Conservation (phyloP, 35 echinoderm and acorn worm genomes). For the Strongylocentrotus purpuratus region DNA sequence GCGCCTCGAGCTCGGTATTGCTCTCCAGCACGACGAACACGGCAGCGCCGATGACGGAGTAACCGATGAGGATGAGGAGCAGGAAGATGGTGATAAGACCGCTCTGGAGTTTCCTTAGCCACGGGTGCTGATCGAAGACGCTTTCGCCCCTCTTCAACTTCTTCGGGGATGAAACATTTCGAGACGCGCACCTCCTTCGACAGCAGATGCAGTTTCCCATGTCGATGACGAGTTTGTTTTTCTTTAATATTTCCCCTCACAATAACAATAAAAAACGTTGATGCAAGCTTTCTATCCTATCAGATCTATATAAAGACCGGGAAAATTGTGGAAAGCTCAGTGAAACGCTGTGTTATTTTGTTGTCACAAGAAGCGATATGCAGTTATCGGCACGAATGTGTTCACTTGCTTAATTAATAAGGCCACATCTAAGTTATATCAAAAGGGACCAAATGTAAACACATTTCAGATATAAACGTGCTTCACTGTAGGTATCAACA, state of each 20-base stretch:
- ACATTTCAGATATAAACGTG: neutral
- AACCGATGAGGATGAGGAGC: slow-evolving; percentile 36
- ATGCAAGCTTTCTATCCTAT: neutral
- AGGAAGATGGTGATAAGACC: neutral
- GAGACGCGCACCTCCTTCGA: neutral
- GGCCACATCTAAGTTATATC: neutral
- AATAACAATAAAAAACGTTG: neutral
- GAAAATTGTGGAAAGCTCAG: neutral
- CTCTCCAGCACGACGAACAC: slow-evolving; percentile 45
- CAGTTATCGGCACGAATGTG: neutral
- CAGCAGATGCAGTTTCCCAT: slow-evolving; percentile 29
- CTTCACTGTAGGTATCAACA: neutral
- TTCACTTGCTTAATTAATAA: too few species aligned
- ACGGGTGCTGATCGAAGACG: slow-evolving; percentile 43
- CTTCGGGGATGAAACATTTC: slow-evolving; percentile 21
- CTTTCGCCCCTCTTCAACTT: slow-evolving; percentile 45
- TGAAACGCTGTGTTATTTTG: neutral
- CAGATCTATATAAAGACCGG: neutral
- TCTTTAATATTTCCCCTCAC: neutral
- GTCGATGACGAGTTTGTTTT: neutral
- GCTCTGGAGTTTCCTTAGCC: slow-evolving; percentile 25
- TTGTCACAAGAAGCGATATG: neutral
- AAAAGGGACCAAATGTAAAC: neutral
- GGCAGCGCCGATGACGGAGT: slow-evolving; percentile 57
- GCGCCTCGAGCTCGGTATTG: neutral